Percentiles rank a stretch among this genome's conserved stretches.
Conservation (phyloP, 2,797 vertebrate species). For the Heliangelus exortis region DNA sequence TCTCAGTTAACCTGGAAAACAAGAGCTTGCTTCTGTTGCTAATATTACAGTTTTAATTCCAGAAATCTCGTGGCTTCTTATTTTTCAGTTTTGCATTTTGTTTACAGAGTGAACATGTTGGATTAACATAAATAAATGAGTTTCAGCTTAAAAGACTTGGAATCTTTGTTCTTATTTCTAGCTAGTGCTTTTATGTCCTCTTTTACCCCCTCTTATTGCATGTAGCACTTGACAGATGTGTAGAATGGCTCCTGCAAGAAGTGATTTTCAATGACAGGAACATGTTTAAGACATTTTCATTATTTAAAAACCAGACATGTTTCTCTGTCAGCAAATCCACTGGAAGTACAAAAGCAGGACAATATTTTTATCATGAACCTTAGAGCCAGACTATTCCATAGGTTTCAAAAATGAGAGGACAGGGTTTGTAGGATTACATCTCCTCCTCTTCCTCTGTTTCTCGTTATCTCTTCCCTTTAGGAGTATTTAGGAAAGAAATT, state of each 20-base stretch:
- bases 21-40: background rate
- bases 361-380: background rate
- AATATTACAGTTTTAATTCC: background rate
- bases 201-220: background rate
- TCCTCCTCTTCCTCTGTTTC: background rate
- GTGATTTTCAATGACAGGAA: constrained; percentile 27
- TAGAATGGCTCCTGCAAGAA: constrained; percentile 11
- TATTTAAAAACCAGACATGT: constrained; percentile 26
- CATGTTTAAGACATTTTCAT: constrained; percentile 8
- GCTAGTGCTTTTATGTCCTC: background rate
- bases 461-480: background rate
- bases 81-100: background rate
- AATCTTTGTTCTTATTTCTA: background rate
- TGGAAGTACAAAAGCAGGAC: background rate
- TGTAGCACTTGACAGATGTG: background rate
- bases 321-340: constrained; percentile 12
- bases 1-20: background rate
- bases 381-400: background rate
- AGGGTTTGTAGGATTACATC: background rate
- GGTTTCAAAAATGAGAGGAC: background rate
- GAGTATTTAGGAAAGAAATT: background rate
- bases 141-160: background rate
- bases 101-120: background rate
- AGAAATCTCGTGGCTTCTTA: background rate
- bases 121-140: background rate